phyloP scores from a whole-genome alignment of 1,140 invertebrate genomes.

The Trichonephila inaurata region DNA sequence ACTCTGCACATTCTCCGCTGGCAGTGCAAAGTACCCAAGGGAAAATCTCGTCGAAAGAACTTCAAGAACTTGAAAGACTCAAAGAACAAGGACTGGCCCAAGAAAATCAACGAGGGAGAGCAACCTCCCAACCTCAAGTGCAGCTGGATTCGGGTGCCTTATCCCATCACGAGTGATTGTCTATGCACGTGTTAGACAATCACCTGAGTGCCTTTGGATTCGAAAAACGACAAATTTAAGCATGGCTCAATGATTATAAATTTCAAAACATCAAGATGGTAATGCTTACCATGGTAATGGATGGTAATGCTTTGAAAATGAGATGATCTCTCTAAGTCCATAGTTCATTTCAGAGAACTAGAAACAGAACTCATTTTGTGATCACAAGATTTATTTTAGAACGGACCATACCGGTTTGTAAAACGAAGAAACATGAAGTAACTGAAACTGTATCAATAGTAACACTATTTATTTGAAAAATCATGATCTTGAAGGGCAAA shows the following conservation, averaged over 20 bases:
- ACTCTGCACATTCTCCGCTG: constrained; percentile 81
- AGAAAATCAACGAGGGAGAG: constrained; percentile 78
- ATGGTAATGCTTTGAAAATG: background rate
- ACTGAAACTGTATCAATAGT: too few relatives aligned
- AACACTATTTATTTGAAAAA: too few relatives aligned
- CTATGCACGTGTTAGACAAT: constrained; percentile 77
- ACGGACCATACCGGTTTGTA: too few relatives aligned
- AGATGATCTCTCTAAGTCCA: too few relatives aligned
- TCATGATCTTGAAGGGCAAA: too few relatives aligned
- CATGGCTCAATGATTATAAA: background rate
- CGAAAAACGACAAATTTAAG: background rate
- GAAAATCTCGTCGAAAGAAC: constrained; percentile 73
- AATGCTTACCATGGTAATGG: background rate
- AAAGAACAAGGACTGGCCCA: constrained; percentile 77
- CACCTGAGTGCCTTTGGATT: background rate
- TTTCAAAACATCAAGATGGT: background rate
- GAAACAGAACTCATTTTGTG: too few relatives aligned
- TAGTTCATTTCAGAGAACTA: too few relatives aligned
- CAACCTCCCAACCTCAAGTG: constrained; percentile 78
- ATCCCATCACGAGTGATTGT: constrained; percentile 81
- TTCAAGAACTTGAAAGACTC: constrained; percentile 56
- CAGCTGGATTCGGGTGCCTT: constrained; percentile 81
- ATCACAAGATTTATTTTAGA: too few relatives aligned
- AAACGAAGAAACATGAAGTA: too few relatives aligned
- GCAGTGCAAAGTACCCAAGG: constrained; percentile 80